Base-by-base conservation (phyloP, 2,113 vertebrate species). In the Rhegmatorhina hoffmannsi region DNA sequence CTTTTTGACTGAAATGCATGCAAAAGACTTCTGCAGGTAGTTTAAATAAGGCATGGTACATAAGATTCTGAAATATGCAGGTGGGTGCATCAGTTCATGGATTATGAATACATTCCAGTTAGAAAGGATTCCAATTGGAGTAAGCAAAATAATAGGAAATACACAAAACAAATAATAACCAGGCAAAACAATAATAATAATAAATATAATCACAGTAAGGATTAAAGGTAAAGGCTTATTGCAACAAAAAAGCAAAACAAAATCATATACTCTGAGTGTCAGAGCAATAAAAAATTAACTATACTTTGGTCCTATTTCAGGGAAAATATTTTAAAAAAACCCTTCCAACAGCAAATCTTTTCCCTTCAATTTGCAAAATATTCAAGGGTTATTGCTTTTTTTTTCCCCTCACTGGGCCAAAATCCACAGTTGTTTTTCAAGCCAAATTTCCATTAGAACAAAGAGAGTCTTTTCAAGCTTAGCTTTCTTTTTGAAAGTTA, bases 1-100 rank as follows among this genome's bases (percentile, higher is more conserved):
- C 11, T 92, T 94, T 91, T 78, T 95, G 52, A 84, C 77, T 91
- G 82, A 74, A 95, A 87, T 68, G 86, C 25, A 74, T 79, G 40
- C 47, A 86, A 67, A 84, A 95, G 36, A 21, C 11, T 80, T 76
- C 64, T 64, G 68, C 24, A 43, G 19, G 20, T 60, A 55, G 86
- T 80, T 83, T 64, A 72, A 79, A 89, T 81, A 18, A 90, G n/a
- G 31, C 1, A 2, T 36, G 92, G 26, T 28, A 17, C 31, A 95
- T 67, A 95, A 94, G 43, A 64, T 72, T 23, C 36, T 92, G 52
- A 90, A 87, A 91, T 64, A 88, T 59, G 46, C 56, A 89, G 28
- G 23, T 67, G 18, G 5, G 3, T 91, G 29, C 15, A 50, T 43
- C 19, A 40, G 13, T 33, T 79, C 80, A 81, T 18, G 3, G 49